A percentile compares a stretch with the other conserved stretches of the same genome.
phyloP scores from a whole-genome alignment of 2,888 invertebrate genomes.

The Oasisia sp. region DNA sequence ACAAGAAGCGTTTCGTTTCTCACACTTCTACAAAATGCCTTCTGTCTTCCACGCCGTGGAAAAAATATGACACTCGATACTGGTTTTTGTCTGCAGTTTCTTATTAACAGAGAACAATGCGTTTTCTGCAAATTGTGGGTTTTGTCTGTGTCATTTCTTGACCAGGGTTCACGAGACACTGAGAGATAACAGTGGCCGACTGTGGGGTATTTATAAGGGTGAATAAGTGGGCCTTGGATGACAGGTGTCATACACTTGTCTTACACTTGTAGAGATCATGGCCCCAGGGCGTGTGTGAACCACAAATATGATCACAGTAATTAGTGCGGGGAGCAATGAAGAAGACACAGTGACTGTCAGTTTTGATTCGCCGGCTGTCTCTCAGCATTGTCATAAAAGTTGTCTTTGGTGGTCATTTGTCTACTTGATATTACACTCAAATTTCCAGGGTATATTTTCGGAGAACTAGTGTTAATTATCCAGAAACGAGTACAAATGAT shows the following conservation, averaged over 20 bases:
- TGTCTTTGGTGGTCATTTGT: background rate
- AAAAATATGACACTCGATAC: background rate
- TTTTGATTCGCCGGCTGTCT: background rate
- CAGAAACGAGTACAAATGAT: too few species aligned
- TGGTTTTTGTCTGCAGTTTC: background rate
- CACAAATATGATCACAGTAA: background rate
- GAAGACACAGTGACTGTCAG: background rate
- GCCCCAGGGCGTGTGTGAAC: background rate
- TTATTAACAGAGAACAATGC: background rate
- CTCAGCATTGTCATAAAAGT: background rate
- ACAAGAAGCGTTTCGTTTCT: too few species aligned
- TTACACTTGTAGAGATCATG: background rate
- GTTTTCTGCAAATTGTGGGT: background rate
- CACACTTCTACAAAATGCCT: background rate
- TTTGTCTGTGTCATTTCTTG: background rate
- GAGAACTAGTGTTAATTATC: too few species aligned
- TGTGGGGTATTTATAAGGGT: background rate
- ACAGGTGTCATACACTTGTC: background rate
- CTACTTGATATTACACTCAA: background rate
- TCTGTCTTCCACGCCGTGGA: background rate
- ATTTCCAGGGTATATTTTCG: background rate
- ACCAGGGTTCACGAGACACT: background rate
- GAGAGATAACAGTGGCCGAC: background rate
- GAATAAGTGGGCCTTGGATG: background rate
- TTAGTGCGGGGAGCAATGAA: background rate